A percentile compares a stretch with the other conserved stretches of the same genome.
phyloP scores from a whole-genome alignment of 2,113 vertebrate genomes.

The Lepus americanus region DNA sequence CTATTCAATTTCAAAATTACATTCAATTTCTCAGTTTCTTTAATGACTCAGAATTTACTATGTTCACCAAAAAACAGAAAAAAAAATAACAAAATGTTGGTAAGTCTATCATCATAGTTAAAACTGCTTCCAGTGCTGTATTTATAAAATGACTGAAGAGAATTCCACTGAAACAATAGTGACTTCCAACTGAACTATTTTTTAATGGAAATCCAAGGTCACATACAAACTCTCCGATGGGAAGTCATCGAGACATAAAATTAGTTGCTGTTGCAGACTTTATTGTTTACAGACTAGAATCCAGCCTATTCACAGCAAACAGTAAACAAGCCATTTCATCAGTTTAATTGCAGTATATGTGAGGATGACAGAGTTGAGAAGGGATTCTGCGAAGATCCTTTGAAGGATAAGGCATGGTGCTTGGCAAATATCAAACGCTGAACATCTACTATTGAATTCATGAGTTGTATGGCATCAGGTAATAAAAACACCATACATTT shows the following conservation, averaged over 20 bases:
- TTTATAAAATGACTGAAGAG: neutral
- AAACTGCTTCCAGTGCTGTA: neutral
- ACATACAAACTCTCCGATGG: neutral
- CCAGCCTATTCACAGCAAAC: neutral
- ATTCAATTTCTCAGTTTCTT: neutral
- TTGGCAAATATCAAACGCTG: neutral
- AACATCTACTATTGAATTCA: neutral
- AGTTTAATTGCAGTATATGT: neutral
- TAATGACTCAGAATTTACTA: neutral
- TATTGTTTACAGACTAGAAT: neutral
- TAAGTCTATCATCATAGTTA: neutral
- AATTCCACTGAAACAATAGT: neutral
- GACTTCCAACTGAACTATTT: neutral
- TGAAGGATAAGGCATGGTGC: neutral
- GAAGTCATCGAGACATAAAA: conserved; percentile 22
- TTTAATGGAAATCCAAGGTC: neutral
- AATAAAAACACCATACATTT: neutral
- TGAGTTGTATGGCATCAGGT: neutral
- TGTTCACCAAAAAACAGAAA: neutral
- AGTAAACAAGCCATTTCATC: neutral
- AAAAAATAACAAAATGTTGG: neutral
- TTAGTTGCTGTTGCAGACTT: neutral
- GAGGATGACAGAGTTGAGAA: neutral
- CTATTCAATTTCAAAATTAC: conserved; percentile 6
- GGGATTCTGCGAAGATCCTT: neutral